phyloP scores from a whole-genome alignment of 1,140 invertebrate genomes.

The Atta texana region DNA sequence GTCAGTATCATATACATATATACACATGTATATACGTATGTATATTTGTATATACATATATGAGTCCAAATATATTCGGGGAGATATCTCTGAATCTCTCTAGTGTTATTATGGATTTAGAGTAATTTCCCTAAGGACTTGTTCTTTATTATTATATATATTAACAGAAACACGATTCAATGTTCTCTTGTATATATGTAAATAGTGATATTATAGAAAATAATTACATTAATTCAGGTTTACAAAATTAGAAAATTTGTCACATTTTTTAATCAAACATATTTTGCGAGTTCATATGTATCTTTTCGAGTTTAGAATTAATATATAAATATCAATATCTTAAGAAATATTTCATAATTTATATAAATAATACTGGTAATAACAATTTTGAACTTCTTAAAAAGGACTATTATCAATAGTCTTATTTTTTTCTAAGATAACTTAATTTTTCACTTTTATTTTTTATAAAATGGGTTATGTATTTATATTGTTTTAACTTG shows the following conservation, averaged over 20 bases:
- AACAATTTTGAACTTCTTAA: background rate
- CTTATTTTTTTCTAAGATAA: background rate
- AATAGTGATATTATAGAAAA: background rate
- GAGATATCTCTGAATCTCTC: constrained; percentile 15
- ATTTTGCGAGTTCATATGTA: background rate
- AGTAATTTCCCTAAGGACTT: constrained; percentile 32
- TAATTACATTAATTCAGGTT: background rate
- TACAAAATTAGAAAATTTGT: constrained; percentile 13
- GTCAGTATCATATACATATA: too few relatives aligned
- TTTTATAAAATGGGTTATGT: background rate
- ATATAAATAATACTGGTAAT: background rate
- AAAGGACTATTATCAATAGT: background rate
- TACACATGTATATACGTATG: too few relatives aligned
- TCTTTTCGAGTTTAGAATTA: background rate
- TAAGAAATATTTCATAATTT: background rate
- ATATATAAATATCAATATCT: background rate
- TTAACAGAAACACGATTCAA: background rate
- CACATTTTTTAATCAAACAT: background rate
- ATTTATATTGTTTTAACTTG: background rate
- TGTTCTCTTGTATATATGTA: background rate
- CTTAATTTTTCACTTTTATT: background rate
- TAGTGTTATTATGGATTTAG: constrained; percentile 12
- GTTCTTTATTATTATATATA: background rate
- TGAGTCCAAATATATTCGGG: background rate
- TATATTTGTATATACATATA: background rate